These are phyloP conservation scores for Leuctra nigra DNA, from an alignment of 2,888 invertebrate genomes.

Conservation along the genomic window DNA sequence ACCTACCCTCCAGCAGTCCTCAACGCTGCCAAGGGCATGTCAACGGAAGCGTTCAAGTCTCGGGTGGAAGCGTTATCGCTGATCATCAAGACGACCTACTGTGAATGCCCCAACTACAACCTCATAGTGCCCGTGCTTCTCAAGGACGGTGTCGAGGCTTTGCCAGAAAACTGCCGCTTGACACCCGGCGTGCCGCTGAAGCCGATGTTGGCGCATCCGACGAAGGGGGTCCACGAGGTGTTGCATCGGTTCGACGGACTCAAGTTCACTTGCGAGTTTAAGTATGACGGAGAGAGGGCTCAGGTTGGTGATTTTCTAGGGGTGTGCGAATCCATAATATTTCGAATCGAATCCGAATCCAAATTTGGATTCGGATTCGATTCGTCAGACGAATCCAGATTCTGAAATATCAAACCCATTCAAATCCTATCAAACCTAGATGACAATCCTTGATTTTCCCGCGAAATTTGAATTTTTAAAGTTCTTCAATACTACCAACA, in stretches of 20 bases:
- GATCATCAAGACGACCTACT: conserved; percentile 86
- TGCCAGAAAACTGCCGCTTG: conserved; percentile 76
- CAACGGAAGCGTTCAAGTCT: conserved; percentile 64
- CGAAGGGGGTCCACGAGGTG: conserved; percentile 87
- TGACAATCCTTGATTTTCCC: too few relatives aligned
- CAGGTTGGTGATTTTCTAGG: conserved; percentile 59
- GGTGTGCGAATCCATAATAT: too few relatives aligned
- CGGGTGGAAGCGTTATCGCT: conserved; percentile 66
- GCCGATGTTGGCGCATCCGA: conserved; percentile 98
- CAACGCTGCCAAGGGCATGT: conserved; percentile 55
- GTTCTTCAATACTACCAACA: too few relatives aligned
- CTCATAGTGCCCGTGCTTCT: conserved; percentile 72
- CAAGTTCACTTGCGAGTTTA: conserved; percentile 96
- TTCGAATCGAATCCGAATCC: too few relatives aligned
- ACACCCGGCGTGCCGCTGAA: conserved; percentile 91
- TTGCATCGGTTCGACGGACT: conserved; percentile 76
- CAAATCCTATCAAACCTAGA: too few relatives aligned
- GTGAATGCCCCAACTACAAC: conserved; percentile 95
- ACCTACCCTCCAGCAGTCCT: conserved; percentile 54
- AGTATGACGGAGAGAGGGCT: conserved; percentile 98
- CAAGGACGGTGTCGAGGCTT: conserved; percentile 61
- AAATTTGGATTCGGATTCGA: too few relatives aligned
- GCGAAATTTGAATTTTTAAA: too few relatives aligned
- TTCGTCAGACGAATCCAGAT: too few relatives aligned
- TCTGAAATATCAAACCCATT: too few relatives aligned